A percentile compares a stretch with the other conserved stretches of the same genome.
These are phyloP conservation scores for Ceyx margarethae DNA, from an alignment of 2,113 vertebrate genomes.

Conservation along the genomic window DNA sequence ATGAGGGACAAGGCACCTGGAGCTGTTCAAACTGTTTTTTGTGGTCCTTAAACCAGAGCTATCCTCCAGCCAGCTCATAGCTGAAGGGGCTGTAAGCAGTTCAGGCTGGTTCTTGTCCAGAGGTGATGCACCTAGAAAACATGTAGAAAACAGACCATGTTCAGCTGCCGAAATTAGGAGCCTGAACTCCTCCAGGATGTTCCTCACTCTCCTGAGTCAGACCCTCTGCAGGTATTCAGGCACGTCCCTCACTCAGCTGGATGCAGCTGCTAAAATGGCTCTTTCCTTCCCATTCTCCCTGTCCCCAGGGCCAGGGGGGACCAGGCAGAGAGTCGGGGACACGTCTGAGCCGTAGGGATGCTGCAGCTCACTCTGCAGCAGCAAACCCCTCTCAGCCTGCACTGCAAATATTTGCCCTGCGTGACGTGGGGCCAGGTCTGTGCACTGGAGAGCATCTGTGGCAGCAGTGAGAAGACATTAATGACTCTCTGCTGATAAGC, in stretches of 20 bases:
- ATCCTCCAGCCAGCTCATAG: rapidly evolving
- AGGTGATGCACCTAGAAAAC: not conserved
- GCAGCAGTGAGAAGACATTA: not conserved
- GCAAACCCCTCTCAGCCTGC: not conserved
- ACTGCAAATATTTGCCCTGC: not conserved
- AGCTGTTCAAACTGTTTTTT: not conserved
- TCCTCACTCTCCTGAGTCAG: not conserved
- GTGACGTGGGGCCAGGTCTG: rapidly evolving
- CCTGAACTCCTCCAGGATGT: too few relatives aligned
- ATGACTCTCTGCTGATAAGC: not conserved
- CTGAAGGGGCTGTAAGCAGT: not conserved
- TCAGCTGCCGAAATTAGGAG: not conserved
- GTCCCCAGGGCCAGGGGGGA: rapidly evolving
- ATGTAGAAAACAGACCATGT: not conserved
- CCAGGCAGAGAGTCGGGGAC: not conserved
- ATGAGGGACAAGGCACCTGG: rapidly evolving
- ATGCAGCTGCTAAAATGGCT: not conserved
- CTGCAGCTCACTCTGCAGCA: not conserved
- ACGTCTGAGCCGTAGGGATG: rapidly evolving
- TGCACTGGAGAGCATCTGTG: not conserved
- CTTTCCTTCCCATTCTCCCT: not conserved
- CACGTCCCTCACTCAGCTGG: rapidly evolving
- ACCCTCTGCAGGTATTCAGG: not conserved
- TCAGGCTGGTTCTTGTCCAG: not conserved
- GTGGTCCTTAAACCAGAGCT: not conserved